These are phyloP conservation scores for Drosophila nasuta DNA, from an alignment of 1,140 invertebrate species.

Conservation along the genomic window DNA sequence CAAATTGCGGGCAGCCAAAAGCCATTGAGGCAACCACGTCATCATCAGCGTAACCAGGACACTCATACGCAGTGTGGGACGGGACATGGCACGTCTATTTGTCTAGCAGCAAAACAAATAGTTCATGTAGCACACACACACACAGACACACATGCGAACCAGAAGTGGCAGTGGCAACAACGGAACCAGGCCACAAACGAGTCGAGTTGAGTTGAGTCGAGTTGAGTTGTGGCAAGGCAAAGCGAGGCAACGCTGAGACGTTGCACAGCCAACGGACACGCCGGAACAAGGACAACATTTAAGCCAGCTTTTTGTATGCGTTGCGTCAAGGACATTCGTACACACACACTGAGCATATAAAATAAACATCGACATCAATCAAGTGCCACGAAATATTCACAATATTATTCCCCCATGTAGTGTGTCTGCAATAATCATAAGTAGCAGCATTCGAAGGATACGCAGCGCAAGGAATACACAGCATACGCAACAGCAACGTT, in stretches of 20 bases:
- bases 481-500: neutral
- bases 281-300: conserved; percentile 11
- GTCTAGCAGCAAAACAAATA: conserved; percentile 30
- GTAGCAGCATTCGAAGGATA: conserved; percentile 32
- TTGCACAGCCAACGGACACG: neutral
- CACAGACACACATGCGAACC: neutral
- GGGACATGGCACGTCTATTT: conserved; percentile 30
- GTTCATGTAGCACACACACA: conserved; percentile 3
- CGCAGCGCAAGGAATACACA: conserved; percentile 10
- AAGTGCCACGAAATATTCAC: conserved; percentile 42
- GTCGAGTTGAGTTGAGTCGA: conserved; percentile 9
- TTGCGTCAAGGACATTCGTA: neutral
- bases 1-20: conserved; percentile 27
- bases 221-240: neutral
- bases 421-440: conserved; percentile 18
- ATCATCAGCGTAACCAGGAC: conserved; percentile 22
- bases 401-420: conserved; percentile 16
- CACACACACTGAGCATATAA: conserved; percentile 42
- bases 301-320: neutral
- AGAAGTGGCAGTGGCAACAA: conserved; percentile 4
- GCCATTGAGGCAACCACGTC: conserved; percentile 26
- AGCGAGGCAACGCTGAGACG: conserved; percentile 2
- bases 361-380: conserved; percentile 69
- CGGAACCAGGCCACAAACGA: conserved; percentile 43
- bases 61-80: conserved; percentile 14